These are phyloP conservation scores for Thamnaconus septentrionalis DNA, from an alignment of 2,113 vertebrate species.

Conservation along the genomic window DNA sequence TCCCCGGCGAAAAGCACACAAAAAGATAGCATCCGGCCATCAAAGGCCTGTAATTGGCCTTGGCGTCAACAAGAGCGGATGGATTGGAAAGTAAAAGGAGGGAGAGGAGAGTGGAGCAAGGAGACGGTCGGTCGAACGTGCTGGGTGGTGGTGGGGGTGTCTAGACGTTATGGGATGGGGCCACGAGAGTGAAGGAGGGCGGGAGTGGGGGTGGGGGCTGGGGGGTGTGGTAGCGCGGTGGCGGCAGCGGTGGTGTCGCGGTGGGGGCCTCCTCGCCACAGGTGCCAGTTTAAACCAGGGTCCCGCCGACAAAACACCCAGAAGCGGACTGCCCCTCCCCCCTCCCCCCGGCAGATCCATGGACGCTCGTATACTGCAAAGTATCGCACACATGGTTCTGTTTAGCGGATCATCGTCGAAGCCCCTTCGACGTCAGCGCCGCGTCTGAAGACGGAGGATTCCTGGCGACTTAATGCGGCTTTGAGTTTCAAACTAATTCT, in stretches of 20 bases:
- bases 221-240: slow-evolving; percentile 23
- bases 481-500: slow-evolving; percentile 40
- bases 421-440: slow-evolving; percentile 34
- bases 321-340: slow-evolving; percentile 35
- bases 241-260: slow-evolving; percentile 53
- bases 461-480: no score
- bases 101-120: slow-evolving; percentile 8
- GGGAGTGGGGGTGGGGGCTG: slow-evolving; percentile 54
- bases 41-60: slow-evolving; percentile 45
- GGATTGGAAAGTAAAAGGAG: slow-evolving; percentile 21
- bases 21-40: slow-evolving; percentile 33
- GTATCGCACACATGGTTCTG: slow-evolving; percentile 49
- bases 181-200: slow-evolving; percentile 26
- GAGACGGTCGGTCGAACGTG: background rate
- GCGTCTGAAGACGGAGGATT: slow-evolving; percentile 31
- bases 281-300: slow-evolving; percentile 57
- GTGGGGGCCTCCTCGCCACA: slow-evolving; percentile 53
- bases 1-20: slow-evolving; percentile 3
- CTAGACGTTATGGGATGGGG: no score
- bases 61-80: slow-evolving; percentile 48
- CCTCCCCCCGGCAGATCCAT: slow-evolving; percentile 32
- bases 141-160: no score
- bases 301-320: slow-evolving; percentile 27
- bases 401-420: slow-evolving; percentile 44
- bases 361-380: slow-evolving; percentile 41